A percentile compares a stretch with the other conserved stretches of the same genome.
Evolutionary conservation across 2,113 vertebrate genomes (phyloP).

Genomic region (Eurystomus gularis): DNA sequence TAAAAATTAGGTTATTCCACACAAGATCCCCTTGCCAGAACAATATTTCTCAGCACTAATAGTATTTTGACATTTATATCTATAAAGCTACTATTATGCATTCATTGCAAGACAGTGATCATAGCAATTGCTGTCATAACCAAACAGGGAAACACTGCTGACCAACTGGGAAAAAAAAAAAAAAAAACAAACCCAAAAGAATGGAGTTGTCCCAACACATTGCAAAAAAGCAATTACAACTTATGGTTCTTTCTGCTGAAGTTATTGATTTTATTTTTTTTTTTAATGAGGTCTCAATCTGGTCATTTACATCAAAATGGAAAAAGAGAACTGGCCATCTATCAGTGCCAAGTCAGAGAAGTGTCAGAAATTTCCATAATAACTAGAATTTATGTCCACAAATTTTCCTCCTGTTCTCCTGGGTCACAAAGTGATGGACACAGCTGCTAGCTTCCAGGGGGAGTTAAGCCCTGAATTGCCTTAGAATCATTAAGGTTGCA

Average conservation of each 20-base stretch:
- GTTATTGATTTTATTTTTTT: not conserved
- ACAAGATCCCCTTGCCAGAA: not conserved
- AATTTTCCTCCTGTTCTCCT: not conserved
- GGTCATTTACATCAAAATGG: not conserved
- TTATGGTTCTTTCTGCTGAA: not conserved
- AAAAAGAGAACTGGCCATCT: not conserved
- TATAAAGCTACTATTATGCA: not conserved
- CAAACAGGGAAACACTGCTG: not conserved
- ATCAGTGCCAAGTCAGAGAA: not conserved
- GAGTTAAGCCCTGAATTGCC: not conserved
- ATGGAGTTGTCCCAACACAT: rapidly evolving
- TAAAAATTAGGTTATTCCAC: not conserved
- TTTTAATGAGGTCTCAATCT: not conserved
- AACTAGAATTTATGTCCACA: not conserved
- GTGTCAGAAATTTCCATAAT: not conserved
- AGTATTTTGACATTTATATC: constrained; percentile 5
- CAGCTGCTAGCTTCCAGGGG: not conserved
- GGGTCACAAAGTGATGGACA: not conserved
- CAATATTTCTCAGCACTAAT: not conserved
- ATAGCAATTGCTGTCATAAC: not conserved
- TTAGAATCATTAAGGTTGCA: too few relatives aligned
- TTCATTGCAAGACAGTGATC: not conserved
- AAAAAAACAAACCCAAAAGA: not conserved
- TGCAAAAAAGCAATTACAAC: not conserved
- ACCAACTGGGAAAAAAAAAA: not conserved